Percentiles rank a stretch among this genome's conserved stretches.
These are phyloP conservation scores for Nothocercus nigrocapillus DNA, from an alignment of 2,113 vertebrate genomes.

Conservation along the genomic window DNA sequence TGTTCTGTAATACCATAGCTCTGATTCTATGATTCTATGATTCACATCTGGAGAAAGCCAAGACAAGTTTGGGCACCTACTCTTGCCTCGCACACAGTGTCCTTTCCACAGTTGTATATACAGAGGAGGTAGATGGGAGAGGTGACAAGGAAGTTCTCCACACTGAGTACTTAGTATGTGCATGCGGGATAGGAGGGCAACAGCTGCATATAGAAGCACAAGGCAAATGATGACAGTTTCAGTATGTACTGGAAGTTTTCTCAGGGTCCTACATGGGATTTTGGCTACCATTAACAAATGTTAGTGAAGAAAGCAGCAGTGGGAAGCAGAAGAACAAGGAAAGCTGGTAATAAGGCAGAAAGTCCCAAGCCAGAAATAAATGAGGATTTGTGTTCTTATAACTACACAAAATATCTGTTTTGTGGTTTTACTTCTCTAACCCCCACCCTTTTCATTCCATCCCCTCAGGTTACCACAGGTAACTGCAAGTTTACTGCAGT, in stretches of 20 bases:
- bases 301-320: neutral
- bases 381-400: too few relatives aligned
- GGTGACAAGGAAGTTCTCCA: neutral
- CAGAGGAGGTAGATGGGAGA: neutral
- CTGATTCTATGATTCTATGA: too few relatives aligned
- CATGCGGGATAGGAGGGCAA: neutral
- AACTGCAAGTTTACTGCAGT: neutral
- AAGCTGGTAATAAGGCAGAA: neutral
- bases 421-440: neutral
- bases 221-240: neutral
- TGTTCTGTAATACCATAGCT: neutral
- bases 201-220: neutral
- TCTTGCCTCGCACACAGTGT: neutral
- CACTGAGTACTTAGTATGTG: rapidly evolving
- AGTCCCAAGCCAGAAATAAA: neutral
- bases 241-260: neutral
- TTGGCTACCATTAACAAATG: neutral
- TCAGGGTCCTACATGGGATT: neutral
- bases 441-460: neutral
- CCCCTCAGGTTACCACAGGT: neutral
- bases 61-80: neutral
- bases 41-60: neutral
- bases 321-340: neutral
- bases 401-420: neutral
- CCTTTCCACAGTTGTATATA: neutral